Base-by-base conservation (phyloP, 2,113 vertebrate genomes). In the Haemorhous mexicanus region DNA sequence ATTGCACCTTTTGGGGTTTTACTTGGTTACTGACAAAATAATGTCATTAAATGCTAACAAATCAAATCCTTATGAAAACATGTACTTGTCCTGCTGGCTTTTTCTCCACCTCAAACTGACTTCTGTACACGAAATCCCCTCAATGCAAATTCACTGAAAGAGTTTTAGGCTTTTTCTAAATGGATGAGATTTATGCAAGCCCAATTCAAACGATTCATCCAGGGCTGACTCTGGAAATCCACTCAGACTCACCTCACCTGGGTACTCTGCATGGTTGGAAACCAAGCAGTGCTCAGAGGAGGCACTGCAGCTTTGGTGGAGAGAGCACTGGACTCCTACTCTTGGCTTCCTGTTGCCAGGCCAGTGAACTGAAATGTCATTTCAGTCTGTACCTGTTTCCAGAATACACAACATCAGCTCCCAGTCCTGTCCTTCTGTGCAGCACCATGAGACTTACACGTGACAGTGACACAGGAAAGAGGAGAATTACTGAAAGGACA, bases 381-480 rank as follows among this genome's bases (percentile, higher is more conserved):
- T 86, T 76, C 83, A 58, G 37, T 5, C n/a, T 9, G 5, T 37
- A 16, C 22, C 43, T 41, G 13, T 66, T 76, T 50, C 83, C 50
- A 52, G 77, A 74, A 30, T 17, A 35, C 0, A 59, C 8, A 74
- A 12, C 27, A 46, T 15, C 6, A 56, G 21, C 33, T 59, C 69
- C 27, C 9, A 77, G 1, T 11, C 26, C 46, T 3, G 4, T 20
- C 76, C 26, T 58, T 21, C 52, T 69, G 32, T 28, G 19, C 73
- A 85, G 56, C 24, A n/a, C 16, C 27, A 2, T 3, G 6, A 87
- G 16, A 68, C 22, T n/a, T 21, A n/a, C 3, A 24, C 2, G 0
- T 15, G 26, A 59, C n/a, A 35, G 6, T 16, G 39, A 35, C 59
- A 74, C 11, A 37, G 32, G 46, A 56, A 73, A 74, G 13, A 73